A percentile compares a stretch with the other conserved stretches of the same genome.
Conservation (phyloP, 2,888 invertebrate genomes). For the Erpobdella octoculata region DNA sequence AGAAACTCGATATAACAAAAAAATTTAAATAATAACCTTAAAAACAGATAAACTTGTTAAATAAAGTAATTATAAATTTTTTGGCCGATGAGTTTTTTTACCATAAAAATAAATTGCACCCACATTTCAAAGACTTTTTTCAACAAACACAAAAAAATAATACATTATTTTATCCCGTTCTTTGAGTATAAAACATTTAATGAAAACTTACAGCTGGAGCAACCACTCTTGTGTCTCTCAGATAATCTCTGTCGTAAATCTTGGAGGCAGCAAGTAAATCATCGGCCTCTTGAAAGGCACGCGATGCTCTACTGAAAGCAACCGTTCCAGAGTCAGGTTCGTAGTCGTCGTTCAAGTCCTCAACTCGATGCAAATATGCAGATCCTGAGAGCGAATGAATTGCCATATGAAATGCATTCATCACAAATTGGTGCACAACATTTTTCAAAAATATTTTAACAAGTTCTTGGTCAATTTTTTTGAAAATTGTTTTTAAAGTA, state of each 20-base stretch:
- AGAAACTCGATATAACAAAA: neutral
- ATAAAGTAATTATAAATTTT: neutral
- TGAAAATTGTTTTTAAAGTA: too few relatives aligned
- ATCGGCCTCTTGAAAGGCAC: slow-evolving; percentile 2
- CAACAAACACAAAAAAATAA: neutral
- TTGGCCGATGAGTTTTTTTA: neutral
- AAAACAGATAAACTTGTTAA: too few relatives aligned
- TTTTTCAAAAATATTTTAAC: too few relatives aligned
- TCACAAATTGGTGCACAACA: too few relatives aligned
- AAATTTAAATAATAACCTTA: too few relatives aligned
- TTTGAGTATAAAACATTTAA: too few relatives aligned
- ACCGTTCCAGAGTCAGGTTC: neutral
- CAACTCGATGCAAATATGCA: neutral
- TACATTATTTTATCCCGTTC: neutral
- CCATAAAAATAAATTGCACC: too few relatives aligned
- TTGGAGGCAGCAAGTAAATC: neutral
- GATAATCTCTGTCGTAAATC: neutral
- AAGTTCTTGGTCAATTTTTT: too few relatives aligned
- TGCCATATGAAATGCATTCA: too few relatives aligned
- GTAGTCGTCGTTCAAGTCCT: neutral
- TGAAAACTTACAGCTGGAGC: neutral
- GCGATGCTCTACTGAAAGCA: neutral
- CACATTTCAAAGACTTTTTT: too few relatives aligned
- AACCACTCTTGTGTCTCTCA: slow-evolving; percentile 14
- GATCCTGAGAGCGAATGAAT: too few relatives aligned